Percentiles rank a stretch among this genome's conserved stretches.
Evolutionary conservation across 1,140 invertebrate species (phyloP).

Genomic region (Temnothorax nylanderi): DNA sequence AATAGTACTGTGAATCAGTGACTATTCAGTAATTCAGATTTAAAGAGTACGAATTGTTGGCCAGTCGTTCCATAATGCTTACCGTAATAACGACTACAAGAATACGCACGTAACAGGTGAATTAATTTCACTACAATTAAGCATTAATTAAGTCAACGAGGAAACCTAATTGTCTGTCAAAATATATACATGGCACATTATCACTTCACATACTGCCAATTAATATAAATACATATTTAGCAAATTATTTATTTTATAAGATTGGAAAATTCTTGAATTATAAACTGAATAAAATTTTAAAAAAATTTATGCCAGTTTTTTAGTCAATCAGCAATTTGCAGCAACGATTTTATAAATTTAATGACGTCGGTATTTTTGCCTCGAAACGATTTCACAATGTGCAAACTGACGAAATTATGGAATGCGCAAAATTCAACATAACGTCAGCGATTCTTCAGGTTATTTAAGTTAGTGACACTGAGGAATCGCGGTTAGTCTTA

Average conservation of each 20-base stretch:
- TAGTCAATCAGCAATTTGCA: too few species aligned
- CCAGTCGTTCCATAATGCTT: constrained; percentile 61
- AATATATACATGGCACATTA: constrained; percentile 1
- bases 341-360: too few species aligned
- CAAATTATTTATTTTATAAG: not conserved
- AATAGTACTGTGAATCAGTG: too few species aligned
- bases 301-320: too few species aligned
- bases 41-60: constrained; percentile 40
- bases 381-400: too few species aligned
- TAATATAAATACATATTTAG: not conserved
- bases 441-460: too few species aligned
- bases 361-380: too few species aligned
- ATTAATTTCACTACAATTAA: constrained; percentile 60
- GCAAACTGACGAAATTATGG: too few species aligned
- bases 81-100: constrained; percentile 17
- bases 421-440: too few species aligned
- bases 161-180: constrained; percentile 26
- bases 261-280: not conserved
- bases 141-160: constrained; percentile 56
- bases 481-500: too few species aligned
- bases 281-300: not conserved
- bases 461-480: too few species aligned
- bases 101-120: constrained; percentile 50
- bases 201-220: not conserved
- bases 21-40: too few species aligned